Evolutionary conservation across 2,797 vertebrate genomes (phyloP), one percentile per base, ranked within the genome.

Genomic region (Rhynchotus rufescens): DNA sequence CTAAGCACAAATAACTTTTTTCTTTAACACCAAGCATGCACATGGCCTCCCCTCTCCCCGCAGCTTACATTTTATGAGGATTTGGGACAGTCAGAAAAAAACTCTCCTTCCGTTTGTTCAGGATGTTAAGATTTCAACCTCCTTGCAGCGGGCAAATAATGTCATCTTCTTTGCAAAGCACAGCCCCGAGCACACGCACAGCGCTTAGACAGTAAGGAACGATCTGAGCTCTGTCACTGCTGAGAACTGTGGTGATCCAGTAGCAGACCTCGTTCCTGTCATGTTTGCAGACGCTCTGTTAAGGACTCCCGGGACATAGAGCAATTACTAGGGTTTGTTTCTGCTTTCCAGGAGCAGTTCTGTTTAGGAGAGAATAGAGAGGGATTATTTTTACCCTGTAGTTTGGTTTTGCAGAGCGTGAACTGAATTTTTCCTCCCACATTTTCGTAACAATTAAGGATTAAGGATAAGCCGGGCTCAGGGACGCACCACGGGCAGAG

Each of bases 281-380:
- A 95, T 91, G 93, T 95, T 92, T 95, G 94, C 88, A 96, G 96
- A 75, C 89, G 94, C 92, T 96, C 95, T 92, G 89, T 95, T 95
- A 95, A 36, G 96, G 95, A 95, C 92, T 96, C 96, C 96, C 92
- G 92, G 89, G 94, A 84, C 92, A 95, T 74, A 92, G 93, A 94
- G 94, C 93, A 97, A 95, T 93, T 95, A 95, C 93, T 95, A 96
- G 90, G 82, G 83, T 96, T 97, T 95, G 94, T 93, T 95, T 97
- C 95, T 95, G 95, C 95, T 95, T 95, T 94, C 95, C 96, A 97
- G 95, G 92, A 97, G 94, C 96, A 95, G 88, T 95, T 97, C 95
- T 97, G 96, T 96, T 97, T 85, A 95, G 87, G 96, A 97, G 95
- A 96, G 92, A 97, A 95, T 95, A 97, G 80, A 97, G 86, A 96